Evolutionary conservation across 2,888 invertebrate species (phyloP).

Genomic region (Tipula confusa): DNA sequence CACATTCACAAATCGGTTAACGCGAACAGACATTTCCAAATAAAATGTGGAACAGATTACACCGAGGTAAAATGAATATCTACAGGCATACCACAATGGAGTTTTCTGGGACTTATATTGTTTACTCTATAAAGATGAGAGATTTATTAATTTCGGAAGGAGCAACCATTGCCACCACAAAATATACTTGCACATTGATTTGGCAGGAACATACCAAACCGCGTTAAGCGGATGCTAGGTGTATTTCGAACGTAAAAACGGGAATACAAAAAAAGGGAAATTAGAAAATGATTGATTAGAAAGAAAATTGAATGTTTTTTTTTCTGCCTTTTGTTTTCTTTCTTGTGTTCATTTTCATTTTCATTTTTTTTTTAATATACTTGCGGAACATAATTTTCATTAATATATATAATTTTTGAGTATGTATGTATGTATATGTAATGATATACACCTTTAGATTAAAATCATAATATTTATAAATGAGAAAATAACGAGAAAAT

Average conservation of each 20-base stretch:
- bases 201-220: too few species aligned
- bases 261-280: conserved; percentile 4
- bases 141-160: too few species aligned
- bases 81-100: too few species aligned
- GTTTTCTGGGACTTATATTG: too few species aligned
- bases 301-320: conserved; percentile 16
- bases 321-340: neutral
- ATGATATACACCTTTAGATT: neutral
- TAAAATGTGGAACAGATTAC: too few species aligned
- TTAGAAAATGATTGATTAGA: conserved; percentile 25
- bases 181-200: too few species aligned
- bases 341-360: neutral
- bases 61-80: too few species aligned
- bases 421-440: neutral
- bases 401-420: neutral
- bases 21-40: too few species aligned
- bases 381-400: neutral
- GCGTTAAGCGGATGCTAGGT: too few species aligned
- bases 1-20: too few species aligned
- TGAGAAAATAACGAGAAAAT: neutral
- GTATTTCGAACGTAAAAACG: neutral
- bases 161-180: too few species aligned
- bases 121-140: too few species aligned
- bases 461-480: conserved; percentile 5
- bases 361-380: neutral